Evolutionary conservation across 1,140 invertebrate species (phyloP).

Genomic region (Eurosta solidaginis): DNA sequence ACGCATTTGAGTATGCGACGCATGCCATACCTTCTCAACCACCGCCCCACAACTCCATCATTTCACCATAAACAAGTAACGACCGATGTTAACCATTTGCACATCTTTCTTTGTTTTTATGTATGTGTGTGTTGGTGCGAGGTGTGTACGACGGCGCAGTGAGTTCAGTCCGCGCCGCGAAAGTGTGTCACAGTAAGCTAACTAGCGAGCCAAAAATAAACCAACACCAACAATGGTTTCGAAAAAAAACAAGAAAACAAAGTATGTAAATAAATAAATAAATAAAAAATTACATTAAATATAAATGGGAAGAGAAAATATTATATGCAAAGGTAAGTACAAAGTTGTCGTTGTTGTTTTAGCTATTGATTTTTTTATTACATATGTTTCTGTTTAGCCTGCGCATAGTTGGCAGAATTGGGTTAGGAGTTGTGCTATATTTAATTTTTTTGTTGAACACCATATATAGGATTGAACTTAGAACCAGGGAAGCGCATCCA

Average conservation of each 20-base stretch:
- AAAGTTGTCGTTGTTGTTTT: background rate
- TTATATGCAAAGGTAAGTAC: background rate
- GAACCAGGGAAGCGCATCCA: too few relatives aligned
- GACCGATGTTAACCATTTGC: background rate
- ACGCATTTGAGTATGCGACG: slow-evolving; percentile 11
- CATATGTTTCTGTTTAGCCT: too few relatives aligned
- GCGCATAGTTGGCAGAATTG: too few relatives aligned
- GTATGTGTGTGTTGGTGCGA: background rate
- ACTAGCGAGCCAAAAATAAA: background rate
- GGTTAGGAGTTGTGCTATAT: too few relatives aligned
- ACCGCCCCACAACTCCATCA: background rate
- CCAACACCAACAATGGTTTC: background rate
- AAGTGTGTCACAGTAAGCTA: slow-evolving; percentile 15
- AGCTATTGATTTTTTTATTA: background rate
- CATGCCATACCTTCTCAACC: background rate
- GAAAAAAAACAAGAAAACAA: slow-evolving; percentile 2
- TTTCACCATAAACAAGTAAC: background rate
- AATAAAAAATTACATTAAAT: background rate
- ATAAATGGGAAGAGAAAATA: slow-evolving; percentile 1
- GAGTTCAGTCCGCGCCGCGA: slow-evolving; percentile 11
- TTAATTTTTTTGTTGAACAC: too few relatives aligned
- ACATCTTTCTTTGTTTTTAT: too few relatives aligned
- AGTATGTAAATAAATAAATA: background rate
- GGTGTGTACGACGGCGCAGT: background rate
- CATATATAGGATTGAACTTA: too few relatives aligned